phyloP scores from a whole-genome alignment of 2,113 vertebrate genomes.

The Scortum barcoo region DNA sequence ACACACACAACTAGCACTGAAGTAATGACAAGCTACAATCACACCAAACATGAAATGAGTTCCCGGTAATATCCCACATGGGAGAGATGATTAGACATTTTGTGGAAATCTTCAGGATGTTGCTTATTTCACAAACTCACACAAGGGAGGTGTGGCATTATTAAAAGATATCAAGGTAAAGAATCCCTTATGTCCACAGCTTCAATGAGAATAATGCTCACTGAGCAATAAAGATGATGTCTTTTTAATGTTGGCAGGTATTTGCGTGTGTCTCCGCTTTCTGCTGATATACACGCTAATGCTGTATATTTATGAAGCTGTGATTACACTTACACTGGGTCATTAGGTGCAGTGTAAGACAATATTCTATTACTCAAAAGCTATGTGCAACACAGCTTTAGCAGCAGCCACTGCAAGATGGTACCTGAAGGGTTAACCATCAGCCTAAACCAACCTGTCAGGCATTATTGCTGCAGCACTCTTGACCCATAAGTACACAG shows the following conservation, averaged over 20 bases:
- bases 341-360: neutral
- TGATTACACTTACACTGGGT: constrained; percentile 8
- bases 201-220: constrained; percentile 53
- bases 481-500: constrained; percentile 30
- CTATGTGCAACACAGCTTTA: neutral
- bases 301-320: constrained; percentile 36
- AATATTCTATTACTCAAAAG: neutral
- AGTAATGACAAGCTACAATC: constrained; percentile 8
- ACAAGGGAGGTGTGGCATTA: constrained; percentile 3
- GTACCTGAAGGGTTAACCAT: constrained; percentile 12
- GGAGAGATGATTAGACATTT: constrained; percentile 48
- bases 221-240: constrained; percentile 64
- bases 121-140: constrained; percentile 45
- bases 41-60: constrained; percentile 8
- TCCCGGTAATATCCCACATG: constrained; percentile 19
- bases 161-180: constrained; percentile 46
- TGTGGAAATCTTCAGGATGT: constrained; percentile 40
- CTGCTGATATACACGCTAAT: constrained; percentile 46
- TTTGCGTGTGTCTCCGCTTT: constrained; percentile 51
- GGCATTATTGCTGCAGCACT: constrained; percentile 10
- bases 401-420: neutral
- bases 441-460: constrained; percentile 32
- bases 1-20: neutral
- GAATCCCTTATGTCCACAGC: constrained; percentile 42
- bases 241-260: constrained; percentile 61